Evolutionary conservation across 1,140 invertebrate genomes (phyloP).

Genomic region (Harpegnathos saltator): DNA sequence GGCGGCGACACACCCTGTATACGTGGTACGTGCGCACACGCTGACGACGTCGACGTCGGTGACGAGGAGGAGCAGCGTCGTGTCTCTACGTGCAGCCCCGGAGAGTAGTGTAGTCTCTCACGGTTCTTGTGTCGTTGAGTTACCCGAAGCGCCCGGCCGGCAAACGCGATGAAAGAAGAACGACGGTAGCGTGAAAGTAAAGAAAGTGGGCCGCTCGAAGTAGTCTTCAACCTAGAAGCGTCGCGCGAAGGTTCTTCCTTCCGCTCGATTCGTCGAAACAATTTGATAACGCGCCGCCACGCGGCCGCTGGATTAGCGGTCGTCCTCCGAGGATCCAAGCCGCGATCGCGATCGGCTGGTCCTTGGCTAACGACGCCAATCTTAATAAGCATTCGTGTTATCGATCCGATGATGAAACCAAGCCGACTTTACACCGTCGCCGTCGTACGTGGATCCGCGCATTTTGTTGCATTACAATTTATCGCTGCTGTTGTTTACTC

Average conservation of each 20-base stretch:
- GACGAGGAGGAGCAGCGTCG: slow-evolving; percentile 1
- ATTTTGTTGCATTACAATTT: background rate
- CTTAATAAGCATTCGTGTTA: no score
- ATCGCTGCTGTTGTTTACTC: background rate
- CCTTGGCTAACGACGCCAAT: no score
- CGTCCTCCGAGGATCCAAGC: no score
- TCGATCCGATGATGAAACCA: no score
- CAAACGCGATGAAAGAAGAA: slow-evolving; percentile 71
- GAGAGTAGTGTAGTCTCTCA: background rate
- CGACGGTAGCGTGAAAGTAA: slow-evolving; percentile 76
- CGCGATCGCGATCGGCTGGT: no score
- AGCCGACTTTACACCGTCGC: no score
- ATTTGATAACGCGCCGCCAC: slow-evolving; percentile 11
- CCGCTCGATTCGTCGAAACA: slow-evolving; percentile 38
- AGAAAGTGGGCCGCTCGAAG: slow-evolving; percentile 79
- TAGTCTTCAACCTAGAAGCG: slow-evolving; percentile 69
- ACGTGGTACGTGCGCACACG: background rate
- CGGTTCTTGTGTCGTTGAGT: slow-evolving; percentile 56
- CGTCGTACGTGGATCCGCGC: no score
- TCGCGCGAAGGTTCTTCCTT: slow-evolving; percentile 50
- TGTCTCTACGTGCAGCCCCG: slow-evolving; percentile 47
- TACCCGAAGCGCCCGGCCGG: slow-evolving; percentile 62
- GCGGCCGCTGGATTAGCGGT: no score
- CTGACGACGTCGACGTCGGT: background rate
- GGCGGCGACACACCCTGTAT: background rate